A percentile compares a stretch with the other conserved stretches of the same genome.
phyloP scores from a whole-genome alignment of 2,888 invertebrate genomes.

The Apamea sordens region DNA sequence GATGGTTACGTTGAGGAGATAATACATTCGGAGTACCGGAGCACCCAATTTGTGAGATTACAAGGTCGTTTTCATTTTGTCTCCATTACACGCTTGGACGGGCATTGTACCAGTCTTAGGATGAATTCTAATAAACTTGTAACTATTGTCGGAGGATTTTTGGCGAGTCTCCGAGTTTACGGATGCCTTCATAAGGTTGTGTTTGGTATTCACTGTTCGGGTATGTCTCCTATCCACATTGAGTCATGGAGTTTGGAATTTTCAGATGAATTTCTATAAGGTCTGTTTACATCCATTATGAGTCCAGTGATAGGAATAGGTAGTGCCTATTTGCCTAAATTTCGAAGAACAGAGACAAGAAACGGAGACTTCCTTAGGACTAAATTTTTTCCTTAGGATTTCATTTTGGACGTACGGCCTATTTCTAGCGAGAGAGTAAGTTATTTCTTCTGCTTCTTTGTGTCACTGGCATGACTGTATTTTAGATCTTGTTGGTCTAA shows the following conservation, averaged over 20 bases:
- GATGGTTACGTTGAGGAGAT: slow-evolving; percentile 60
- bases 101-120: slow-evolving; percentile 49
- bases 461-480: background rate
- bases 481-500: too few species aligned
- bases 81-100: slow-evolving; percentile 61
- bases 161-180: slow-evolving; percentile 38
- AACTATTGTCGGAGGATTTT: slow-evolving; percentile 54
- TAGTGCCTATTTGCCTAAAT: too few species aligned
- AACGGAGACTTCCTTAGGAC: too few species aligned
- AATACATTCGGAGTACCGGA: slow-evolving; percentile 67
- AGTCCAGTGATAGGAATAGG: too few species aligned
- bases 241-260: background rate
- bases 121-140: slow-evolving; percentile 60
- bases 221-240: slow-evolving; percentile 15
- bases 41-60: slow-evolving; percentile 70
- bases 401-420: background rate
- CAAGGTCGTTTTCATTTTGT: slow-evolving; percentile 69
- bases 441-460: background rate
- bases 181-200: slow-evolving; percentile 47
- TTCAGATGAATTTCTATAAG: background rate
- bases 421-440: background rate
- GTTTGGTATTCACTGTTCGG: slow-evolving; percentile 23
- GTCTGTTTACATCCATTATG: background rate
- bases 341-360: too few species aligned
- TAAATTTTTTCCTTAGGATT: too few species aligned